phyloP scores from a whole-genome alignment of 2,797 vertebrate species.

The Halcyon chelicuti region DNA sequence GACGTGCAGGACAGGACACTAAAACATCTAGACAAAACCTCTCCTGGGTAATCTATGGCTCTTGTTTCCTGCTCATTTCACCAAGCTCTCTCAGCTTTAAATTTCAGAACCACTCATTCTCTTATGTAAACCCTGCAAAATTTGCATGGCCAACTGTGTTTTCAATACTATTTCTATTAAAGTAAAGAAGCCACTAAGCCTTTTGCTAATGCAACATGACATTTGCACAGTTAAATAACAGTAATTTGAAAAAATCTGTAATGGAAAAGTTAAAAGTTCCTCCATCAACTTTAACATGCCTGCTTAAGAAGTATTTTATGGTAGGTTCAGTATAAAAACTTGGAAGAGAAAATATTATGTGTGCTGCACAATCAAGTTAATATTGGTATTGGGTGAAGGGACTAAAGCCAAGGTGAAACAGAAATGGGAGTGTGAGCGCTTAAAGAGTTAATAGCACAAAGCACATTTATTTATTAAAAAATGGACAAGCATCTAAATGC shows the following conservation, averaged over 20 bases:
- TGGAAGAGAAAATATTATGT: slow-evolving; percentile 25
- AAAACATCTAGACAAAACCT: background rate
- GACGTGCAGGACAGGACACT: background rate
- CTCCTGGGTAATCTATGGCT: background rate
- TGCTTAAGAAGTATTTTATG: slow-evolving; percentile 26
- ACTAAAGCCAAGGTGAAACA: slow-evolving; percentile 12
- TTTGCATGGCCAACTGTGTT: slow-evolving; percentile 42
- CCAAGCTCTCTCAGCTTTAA: background rate
- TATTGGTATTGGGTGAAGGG: slow-evolving; percentile 28
- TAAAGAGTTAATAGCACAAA: slow-evolving; percentile 66
- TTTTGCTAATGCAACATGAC: slow-evolving; percentile 60
- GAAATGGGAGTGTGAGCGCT: slow-evolving; percentile 31
- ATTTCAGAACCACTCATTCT: background rate
- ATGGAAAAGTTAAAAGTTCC: slow-evolving; percentile 60
- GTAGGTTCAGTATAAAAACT: background rate
- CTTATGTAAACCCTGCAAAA: slow-evolving; percentile 48
- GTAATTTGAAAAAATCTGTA: slow-evolving; percentile 60
- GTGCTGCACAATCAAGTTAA: slow-evolving; percentile 37
- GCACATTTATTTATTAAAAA: slow-evolving; percentile 68
- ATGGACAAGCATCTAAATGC: slow-evolving; percentile 59
- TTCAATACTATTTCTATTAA: slow-evolving; percentile 52
- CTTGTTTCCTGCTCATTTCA: background rate
- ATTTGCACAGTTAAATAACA: slow-evolving; percentile 62
- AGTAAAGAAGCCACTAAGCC: background rate
- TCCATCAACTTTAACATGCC: background rate